phyloP scores from a whole-genome alignment of 37 sponge, comb jelly and placozoan genomes.

The Chondrosia reniformis region DNA sequence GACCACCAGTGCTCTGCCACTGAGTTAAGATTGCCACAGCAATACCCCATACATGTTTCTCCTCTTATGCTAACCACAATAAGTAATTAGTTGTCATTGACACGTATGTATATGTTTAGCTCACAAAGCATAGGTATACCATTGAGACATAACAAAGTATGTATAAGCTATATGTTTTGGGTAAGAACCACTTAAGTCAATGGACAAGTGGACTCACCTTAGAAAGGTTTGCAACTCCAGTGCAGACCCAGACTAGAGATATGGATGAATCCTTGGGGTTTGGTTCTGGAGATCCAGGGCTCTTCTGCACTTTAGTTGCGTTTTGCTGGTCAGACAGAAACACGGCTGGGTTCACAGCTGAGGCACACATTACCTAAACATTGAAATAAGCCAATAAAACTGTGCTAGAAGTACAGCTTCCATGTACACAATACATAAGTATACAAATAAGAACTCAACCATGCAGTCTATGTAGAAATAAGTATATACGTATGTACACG shows the following conservation, averaged over 20 bases:
- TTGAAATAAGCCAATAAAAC: neutral
- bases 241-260: conserved; percentile 77
- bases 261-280: conserved; percentile 37
- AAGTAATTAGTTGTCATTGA: too few relatives aligned
- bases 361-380: conserved; percentile 66
- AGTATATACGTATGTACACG: neutral
- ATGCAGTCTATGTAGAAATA: neutral
- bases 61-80: too few relatives aligned
- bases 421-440: neutral
- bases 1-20: too few relatives aligned
- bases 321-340: conserved; percentile 38
- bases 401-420: neutral
- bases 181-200: too few relatives aligned
- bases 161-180: too few relatives aligned
- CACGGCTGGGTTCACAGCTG: conserved; percentile 61
- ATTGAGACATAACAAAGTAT: too few relatives aligned
- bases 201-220: conserved; percentile 42
- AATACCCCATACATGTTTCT: too few relatives aligned
- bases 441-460: neutral
- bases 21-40: too few relatives aligned
- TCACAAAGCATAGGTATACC: too few relatives aligned
- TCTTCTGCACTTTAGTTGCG: conserved; percentile 42
- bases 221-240: conserved; percentile 71
- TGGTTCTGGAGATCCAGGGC: neutral
- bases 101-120: too few relatives aligned